Conservation (phyloP, 2,888 invertebrate genomes). For the Heteromurus nitidus region DNA sequence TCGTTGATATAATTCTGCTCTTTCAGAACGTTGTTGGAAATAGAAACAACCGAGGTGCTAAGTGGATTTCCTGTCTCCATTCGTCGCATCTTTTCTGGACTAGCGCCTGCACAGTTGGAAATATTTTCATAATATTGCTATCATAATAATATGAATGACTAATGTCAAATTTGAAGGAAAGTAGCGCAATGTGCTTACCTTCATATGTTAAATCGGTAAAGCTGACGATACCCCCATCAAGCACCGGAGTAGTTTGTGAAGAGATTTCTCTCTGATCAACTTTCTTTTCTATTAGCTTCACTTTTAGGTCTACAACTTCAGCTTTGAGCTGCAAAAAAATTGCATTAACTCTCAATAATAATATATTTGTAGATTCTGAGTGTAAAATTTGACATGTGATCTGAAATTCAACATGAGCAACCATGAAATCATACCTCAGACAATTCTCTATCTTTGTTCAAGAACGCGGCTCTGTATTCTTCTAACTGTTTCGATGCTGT, state of each 20-base stretch:
- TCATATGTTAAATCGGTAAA: conserved; percentile 15
- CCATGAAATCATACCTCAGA: conserved; percentile 21
- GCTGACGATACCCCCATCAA: conserved; percentile 4
- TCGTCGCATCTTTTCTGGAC: conserved; percentile 54
- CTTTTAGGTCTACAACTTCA: neutral
- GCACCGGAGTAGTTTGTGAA: conserved; percentile 4
- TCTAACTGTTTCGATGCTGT: conserved; percentile 43
- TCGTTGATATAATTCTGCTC: too few relatives aligned
- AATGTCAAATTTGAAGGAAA: neutral
- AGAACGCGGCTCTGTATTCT: neutral
- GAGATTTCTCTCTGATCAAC: neutral
- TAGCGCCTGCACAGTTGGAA: conserved; percentile 28
- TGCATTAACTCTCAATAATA: neutral
- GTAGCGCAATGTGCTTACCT: conserved; percentile 16
- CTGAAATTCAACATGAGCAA: too few relatives aligned
- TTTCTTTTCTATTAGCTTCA: neutral
- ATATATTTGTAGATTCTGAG: too few relatives aligned
- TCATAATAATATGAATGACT: neutral
- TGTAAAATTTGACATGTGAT: too few relatives aligned
- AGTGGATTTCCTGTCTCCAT: conserved; percentile 40
- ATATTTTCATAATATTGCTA: neutral
- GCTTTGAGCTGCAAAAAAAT: conserved; percentile 15
- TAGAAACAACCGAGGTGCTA: conserved; percentile 39
- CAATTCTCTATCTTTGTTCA: conserved; percentile 24
- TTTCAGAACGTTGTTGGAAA: too few relatives aligned